A percentile compares a stretch with the other conserved stretches of the same genome.
Conservation (phyloP, 2,113 vertebrate species). For the Pyxicephalus adspersus region DNA sequence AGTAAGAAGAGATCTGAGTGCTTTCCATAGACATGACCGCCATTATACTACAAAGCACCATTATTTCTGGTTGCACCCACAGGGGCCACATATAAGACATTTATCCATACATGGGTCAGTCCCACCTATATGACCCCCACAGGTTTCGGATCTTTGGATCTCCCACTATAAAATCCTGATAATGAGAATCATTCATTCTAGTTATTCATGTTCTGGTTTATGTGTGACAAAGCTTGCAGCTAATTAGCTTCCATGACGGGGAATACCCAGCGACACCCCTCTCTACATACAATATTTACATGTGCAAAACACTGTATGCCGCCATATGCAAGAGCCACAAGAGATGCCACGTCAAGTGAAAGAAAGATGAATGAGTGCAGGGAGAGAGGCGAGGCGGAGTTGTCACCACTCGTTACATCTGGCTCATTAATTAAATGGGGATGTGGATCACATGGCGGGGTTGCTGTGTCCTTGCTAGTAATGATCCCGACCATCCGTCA, state of each 20-base stretch:
- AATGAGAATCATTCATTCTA: not conserved
- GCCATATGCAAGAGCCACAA: not conserved
- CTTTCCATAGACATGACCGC: no score
- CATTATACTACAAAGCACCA: no score
- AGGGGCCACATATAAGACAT: no score
- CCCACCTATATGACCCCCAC: not conserved
- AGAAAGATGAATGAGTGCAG: not conserved
- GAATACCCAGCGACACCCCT: not conserved
- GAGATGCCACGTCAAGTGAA: not conserved
- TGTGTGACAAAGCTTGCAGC: not conserved
- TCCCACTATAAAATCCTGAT: no score
- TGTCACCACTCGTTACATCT: not conserved
- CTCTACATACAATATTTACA: not conserved
- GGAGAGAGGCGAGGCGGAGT: not conserved
- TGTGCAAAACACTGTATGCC: not conserved
- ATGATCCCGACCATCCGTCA: constrained; percentile 27
- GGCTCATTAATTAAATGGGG: constrained; percentile 41
- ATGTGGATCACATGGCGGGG: constrained; percentile 23
- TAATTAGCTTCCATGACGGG: not conserved
- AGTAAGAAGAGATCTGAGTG: no score
- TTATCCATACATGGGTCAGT: no score
- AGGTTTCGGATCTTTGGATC: no score
- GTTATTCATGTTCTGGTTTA: not conserved
- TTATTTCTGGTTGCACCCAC: no score
- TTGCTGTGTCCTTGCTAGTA: constrained; percentile 47